Conservation (phyloP, 2,888 invertebrate genomes). For the Sphecodes monilicornis region DNA sequence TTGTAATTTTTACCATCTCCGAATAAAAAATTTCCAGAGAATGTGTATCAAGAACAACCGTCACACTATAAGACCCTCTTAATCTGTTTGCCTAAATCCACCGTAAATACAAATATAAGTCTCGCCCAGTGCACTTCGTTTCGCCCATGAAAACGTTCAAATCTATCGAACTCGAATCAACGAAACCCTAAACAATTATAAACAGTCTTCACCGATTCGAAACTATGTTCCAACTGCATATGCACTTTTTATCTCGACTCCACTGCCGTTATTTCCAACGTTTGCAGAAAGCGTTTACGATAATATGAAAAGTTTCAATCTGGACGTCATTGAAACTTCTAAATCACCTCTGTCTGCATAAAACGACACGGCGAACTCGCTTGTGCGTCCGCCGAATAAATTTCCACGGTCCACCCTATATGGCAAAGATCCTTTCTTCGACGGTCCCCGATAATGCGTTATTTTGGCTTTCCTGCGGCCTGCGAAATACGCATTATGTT, state of each 20-base stretch:
- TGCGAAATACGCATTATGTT: slow-evolving; percentile 46
- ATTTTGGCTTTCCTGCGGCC: slow-evolving; percentile 34
- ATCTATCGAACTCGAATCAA: not conserved
- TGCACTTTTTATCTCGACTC: not conserved
- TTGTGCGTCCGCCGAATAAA: slow-evolving; percentile 22
- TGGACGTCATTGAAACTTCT: not conserved
- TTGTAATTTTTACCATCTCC: too few species aligned
- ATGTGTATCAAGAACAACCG: too few species aligned
- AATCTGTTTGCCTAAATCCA: too few species aligned
- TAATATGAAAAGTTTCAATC: slow-evolving; percentile 14
- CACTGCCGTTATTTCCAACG: not conserved
- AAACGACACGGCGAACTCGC: slow-evolving; percentile 23
- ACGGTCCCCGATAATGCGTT: slow-evolving; percentile 19
- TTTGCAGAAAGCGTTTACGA: not conserved
- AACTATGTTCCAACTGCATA: not conserved
- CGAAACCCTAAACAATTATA: not conserved
- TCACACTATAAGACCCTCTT: too few species aligned
- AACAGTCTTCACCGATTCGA: not conserved
- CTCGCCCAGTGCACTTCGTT: slow-evolving; percentile 1
- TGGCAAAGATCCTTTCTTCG: slow-evolving; percentile 23
- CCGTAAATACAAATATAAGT: too few species aligned
- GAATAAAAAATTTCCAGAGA: too few species aligned
- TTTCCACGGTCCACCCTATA: not conserved
- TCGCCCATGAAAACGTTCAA: not conserved
- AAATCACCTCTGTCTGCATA: slow-evolving; percentile 13